Evolutionary conservation across 2,113 vertebrate species (phyloP).

Genomic region (Orientallactaga bullata): DNA sequence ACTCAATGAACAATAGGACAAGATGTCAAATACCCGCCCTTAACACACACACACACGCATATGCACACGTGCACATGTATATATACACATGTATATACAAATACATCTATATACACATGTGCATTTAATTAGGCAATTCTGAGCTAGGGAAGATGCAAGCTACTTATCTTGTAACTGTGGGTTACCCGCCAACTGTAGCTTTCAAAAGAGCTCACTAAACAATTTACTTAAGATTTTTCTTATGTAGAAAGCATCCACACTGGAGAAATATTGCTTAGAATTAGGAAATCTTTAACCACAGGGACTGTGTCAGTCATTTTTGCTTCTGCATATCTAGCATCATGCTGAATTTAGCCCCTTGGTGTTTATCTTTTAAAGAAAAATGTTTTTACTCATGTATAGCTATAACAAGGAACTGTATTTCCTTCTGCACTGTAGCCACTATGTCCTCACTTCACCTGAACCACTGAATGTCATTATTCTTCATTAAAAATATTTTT

Average conservation of each 20-base stretch:
- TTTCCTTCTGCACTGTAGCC: too few relatives aligned
- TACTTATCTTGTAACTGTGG: background rate
- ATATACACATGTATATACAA: background rate
- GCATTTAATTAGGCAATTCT: background rate
- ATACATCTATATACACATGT: background rate
- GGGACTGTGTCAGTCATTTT: background rate
- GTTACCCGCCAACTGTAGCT: background rate
- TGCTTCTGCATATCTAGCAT: background rate
- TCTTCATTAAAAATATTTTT: too few relatives aligned
- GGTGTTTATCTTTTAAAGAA: background rate
- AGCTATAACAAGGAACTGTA: too few relatives aligned
- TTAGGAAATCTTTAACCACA: background rate
- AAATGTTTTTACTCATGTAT: background rate
- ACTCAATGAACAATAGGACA: too few relatives aligned
- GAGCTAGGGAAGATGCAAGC: background rate
- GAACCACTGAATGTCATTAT: too few relatives aligned
- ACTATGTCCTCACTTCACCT: too few relatives aligned
- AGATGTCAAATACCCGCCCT: too few relatives aligned
- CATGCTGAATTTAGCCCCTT: background rate
- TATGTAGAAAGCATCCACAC: background rate
- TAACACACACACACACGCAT: too few relatives aligned
- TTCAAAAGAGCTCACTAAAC: constrained; percentile 26
- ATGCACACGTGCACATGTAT: background rate
- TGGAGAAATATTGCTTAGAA: constrained; percentile 11
- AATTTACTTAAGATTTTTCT: background rate